Percentiles rank a stretch among this genome's conserved stretches.
phyloP scores from a whole-genome alignment of 2,113 vertebrate genomes.

The Pelecanoides urinatrix region DNA sequence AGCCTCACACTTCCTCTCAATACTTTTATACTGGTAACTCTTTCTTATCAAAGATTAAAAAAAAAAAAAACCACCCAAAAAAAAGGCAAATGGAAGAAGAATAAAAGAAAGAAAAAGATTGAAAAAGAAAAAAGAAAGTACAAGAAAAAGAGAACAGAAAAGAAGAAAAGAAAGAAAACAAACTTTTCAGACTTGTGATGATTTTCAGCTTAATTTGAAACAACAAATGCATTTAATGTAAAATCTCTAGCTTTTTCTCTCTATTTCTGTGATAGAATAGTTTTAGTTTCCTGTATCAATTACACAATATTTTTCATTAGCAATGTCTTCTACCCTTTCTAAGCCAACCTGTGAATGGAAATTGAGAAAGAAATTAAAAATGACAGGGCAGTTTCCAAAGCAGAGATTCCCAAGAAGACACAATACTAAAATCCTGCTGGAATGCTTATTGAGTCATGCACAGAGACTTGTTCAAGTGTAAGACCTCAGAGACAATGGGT shows the following conservation, averaged over 20 bases:
- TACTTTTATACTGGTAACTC: background rate
- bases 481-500: background rate
- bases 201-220: background rate
- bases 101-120: background rate
- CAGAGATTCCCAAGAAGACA: background rate
- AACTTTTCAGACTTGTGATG: background rate
- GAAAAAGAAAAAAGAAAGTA: background rate
- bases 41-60: background rate
- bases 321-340: background rate
- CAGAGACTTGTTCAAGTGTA: background rate
- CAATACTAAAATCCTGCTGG: background rate
- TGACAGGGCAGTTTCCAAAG: background rate
- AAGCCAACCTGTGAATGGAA: background rate
- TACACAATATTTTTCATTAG: background rate
- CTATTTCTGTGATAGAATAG: background rate
- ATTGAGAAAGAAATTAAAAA: background rate
- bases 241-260: background rate
- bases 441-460: background rate
- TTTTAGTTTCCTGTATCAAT: background rate
- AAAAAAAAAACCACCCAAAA: background rate
- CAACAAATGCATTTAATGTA: background rate
- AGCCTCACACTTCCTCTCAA: background rate
- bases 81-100: background rate
- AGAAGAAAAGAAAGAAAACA: background rate
- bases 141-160: background rate